These are phyloP conservation scores for Actinernus sp. DNA, from an alignment of 92 coral and sea anemone genomes.

Conservation along the genomic window DNA sequence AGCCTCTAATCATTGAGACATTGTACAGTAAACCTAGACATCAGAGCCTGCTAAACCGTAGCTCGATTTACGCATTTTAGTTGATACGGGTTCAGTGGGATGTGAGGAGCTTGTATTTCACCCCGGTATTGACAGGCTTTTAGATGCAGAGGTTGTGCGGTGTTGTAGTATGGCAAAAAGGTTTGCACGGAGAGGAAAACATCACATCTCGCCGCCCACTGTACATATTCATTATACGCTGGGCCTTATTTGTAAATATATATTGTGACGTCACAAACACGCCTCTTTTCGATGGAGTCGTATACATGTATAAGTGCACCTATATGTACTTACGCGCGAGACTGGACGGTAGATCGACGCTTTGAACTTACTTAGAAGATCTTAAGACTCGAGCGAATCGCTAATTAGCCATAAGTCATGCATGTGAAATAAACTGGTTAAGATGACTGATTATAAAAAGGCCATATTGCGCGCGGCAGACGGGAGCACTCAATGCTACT, in stretches of 20 bases:
- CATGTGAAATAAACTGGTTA: not conserved
- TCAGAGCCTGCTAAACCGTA: conserved; percentile 48
- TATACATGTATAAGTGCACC: too few species aligned
- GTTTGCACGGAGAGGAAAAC: conserved; percentile 13
- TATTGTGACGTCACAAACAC: conserved; percentile 84
- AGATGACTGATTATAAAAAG: conserved; percentile 48
- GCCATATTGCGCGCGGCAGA: conserved; percentile 71
- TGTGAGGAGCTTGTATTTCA: conserved; percentile 24
- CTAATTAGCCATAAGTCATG: not conserved
- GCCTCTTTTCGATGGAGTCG: conserved; percentile 44
- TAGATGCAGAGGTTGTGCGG: not conserved
- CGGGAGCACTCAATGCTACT: conserved; percentile 73
- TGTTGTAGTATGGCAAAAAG: conserved; percentile 7
- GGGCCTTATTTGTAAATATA: conserved; percentile 45
- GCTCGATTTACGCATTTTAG: conserved; percentile 60
- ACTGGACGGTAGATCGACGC: too few species aligned
- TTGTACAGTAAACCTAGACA: conserved; percentile 77
- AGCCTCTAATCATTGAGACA: conserved; percentile 83
- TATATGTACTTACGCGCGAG: too few species aligned
- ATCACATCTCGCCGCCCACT: conserved; percentile 25
- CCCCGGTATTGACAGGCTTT: not conserved
- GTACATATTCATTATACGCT: conserved; percentile 36
- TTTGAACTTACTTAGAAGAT: too few species aligned
- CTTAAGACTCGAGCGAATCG: not conserved
- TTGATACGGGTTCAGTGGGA: conserved; percentile 2